Base-by-base conservation (phyloP, 2,113 vertebrate genomes). In the Aspidoscelis tigris region DNA sequence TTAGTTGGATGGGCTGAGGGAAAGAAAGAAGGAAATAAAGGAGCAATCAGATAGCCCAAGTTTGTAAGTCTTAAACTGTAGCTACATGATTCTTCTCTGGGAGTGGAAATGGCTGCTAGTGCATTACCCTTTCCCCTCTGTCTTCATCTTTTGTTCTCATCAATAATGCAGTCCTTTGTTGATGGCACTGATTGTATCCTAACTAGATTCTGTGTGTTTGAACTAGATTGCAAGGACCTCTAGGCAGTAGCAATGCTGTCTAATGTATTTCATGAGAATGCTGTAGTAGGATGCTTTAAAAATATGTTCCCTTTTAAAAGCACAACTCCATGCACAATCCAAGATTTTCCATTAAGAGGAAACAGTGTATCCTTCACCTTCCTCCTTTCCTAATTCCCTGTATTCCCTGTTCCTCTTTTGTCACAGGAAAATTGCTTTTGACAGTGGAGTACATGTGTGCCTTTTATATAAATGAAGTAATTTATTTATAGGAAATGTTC, bases 211-310 rank as follows among this genome's bases (percentile, higher is more conserved):
- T 21, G 24, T 89, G 7, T 73, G 53, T 65, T 65, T 84, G 53
- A 84, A 72, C 68, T 72, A 84, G 55, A 81, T 83, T 88, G 22
- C 85, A 88, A 69, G 39, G n/a, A 16, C n/a, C n/a, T 64, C 85
- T 65, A 33, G 58, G n/a, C 80, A 72, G 68, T 39, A 24, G 16
- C 22, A 50, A 65, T 1, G 47, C 61, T 66, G 44, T 86, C 53
- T 81, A 78, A 43, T 12, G 41, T 78, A 78, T 21, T 41, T 76
- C 65, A 61, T 47, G 82, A 64, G 61, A 75, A 76, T 64, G 55
- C 11, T 68, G 11, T 14, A 24, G 53, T 65, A 58, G 33, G 33
- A 69, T 68, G 5, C 33, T 75, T 2, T 81, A 58, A 61, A 61
- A 14, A 14, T 4, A 50, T 11, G 22, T 70, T 70, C n/a, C 69